Base-by-base conservation (phyloP, 2,113 vertebrate species). In the Thomomys bottae region DNA sequence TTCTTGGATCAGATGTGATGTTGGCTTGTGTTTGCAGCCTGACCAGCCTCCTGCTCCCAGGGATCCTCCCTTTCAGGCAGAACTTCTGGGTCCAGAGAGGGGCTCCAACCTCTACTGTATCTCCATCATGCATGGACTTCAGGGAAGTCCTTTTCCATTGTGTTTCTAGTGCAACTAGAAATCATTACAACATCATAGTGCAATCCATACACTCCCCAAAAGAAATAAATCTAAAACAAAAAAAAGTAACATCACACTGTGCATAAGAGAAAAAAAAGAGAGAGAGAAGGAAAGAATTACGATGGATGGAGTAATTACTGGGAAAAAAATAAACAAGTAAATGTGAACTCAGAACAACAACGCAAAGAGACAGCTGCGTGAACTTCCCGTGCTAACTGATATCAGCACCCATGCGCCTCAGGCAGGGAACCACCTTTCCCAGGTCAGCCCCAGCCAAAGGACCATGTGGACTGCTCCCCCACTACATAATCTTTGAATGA, bases 261-360 rank as follows among this genome's bases (percentile, higher is more conserved):
- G 14, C 49, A 54, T 17, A 12, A 12, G 45, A 12, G 17, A 15
- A 18, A 15, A 4, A 15, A 20, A 15, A 18, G 15, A 54, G 15
- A 4, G 15, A 54, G 49, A 63, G 71, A 42, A 80, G 45, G 36
- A 67, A 80, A 54, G 36, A 67, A 14, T 24, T 66, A 32, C 36
- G 17, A 83, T 3, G 66, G 45, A 79, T 0, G 79, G 40, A 86
- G 45, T 14, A 40, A 73, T 67, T 61, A 26, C 73, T 61, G 67
- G 26, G 86, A 82, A 88, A 87, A 26, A 8, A 87, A 85, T 59
- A 61, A 88, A 89, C 73, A 34, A 66, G 54, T 61, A 71, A 92
- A 73, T 34, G 76, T 63, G 75, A 92, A 87, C 87, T 59, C 20
- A 59, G 82, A 64, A 77, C 49, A 17, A 10, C 30, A 64, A n/a